These are phyloP conservation scores for Ancistrus triradiatus DNA, from an alignment of 2,113 vertebrate genomes.

Conservation along the genomic window DNA sequence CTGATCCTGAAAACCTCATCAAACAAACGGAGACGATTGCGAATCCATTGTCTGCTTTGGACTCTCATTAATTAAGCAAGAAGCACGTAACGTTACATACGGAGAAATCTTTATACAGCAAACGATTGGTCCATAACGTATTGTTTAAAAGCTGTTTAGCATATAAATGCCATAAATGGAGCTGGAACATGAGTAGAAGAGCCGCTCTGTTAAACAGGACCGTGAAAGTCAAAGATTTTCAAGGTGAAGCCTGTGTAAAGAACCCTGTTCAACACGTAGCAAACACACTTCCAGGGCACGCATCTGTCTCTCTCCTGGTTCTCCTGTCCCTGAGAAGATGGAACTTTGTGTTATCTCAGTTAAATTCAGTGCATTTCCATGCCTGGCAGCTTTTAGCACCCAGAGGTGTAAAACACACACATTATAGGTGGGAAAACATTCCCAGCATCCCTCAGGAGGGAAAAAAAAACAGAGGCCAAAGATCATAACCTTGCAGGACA, in stretches of 20 bases:
- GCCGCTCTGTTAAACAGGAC: background rate
- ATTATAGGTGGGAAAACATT: slow-evolving; percentile 52
- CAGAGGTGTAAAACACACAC: slow-evolving; percentile 46
- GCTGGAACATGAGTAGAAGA: background rate
- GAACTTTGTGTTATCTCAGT: slow-evolving; percentile 38
- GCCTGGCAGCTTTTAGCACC: slow-evolving; percentile 54
- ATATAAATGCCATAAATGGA: slow-evolving; percentile 7
- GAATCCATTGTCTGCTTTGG: slow-evolving; percentile 6
- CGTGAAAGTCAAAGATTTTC: background rate
- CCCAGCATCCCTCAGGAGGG: slow-evolving; percentile 27
- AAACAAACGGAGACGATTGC: slow-evolving; percentile 14
- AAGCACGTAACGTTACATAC: slow-evolving; percentile 2
- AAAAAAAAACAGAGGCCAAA: slow-evolving; percentile 13
- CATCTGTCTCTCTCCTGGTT: background rate
- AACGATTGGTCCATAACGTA: background rate
- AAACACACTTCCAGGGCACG: background rate
- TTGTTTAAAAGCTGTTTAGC: slow-evolving; percentile 25
- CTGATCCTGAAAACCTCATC: slow-evolving; percentile 33
- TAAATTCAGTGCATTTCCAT: slow-evolving; percentile 33
- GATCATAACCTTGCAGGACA: slow-evolving; percentile 20
- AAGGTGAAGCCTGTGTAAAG: slow-evolving; percentile 1
- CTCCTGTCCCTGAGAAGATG: slow-evolving; percentile 10
- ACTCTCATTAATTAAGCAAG: slow-evolving; percentile 30
- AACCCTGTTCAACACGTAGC: background rate
- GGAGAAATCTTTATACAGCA: background rate